Percentiles rank a stretch among this genome's conserved stretches.
Evolutionary conservation across 2,888 invertebrate species (phyloP).

Genomic region (Campoletis raptor): DNA sequence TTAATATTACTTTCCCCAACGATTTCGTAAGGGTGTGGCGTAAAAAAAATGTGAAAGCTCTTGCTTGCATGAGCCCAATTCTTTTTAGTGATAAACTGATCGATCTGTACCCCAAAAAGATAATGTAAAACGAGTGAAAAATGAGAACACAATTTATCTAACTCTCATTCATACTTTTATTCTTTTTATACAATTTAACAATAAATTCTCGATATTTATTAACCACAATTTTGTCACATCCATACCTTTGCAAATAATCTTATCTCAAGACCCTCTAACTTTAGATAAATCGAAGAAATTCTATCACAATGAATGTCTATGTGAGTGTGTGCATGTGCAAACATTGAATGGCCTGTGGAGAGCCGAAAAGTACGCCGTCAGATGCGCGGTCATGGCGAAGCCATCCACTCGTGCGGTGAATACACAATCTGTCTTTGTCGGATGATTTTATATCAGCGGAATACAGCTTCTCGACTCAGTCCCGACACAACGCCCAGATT

Average conservation of each 20-base stretch:
- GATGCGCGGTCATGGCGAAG: slow-evolving; percentile 50
- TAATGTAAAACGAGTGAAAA: slow-evolving; percentile 7
- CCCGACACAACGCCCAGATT: slow-evolving; percentile 25
- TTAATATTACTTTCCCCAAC: slow-evolving; percentile 25
- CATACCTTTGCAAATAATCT: neutral
- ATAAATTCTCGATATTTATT: neutral
- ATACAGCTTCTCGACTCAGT: slow-evolving; percentile 60
- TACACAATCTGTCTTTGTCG: slow-evolving; percentile 66
- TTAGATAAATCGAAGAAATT: slow-evolving; percentile 52
- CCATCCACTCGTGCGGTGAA: slow-evolving; percentile 61
- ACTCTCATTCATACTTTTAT: neutral
- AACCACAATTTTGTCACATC: neutral
- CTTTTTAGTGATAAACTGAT: neutral
- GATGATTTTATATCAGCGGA: slow-evolving; percentile 67
- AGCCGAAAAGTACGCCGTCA: slow-evolving; percentile 40
- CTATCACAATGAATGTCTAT: slow-evolving; percentile 16
- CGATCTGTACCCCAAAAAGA: neutral
- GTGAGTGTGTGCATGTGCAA: neutral
- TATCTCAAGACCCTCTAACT: slow-evolving; percentile 23
- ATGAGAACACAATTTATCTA: neutral
- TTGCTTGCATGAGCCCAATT: slow-evolving; percentile 4
- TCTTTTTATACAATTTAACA: neutral
- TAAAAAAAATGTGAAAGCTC: slow-evolving; percentile 52
- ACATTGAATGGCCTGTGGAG: slow-evolving; percentile 34
- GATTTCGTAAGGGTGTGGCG: slow-evolving; percentile 13